These are phyloP conservation scores for Perca flavescens DNA, from an alignment of 2,113 vertebrate species.

Conservation along the genomic window DNA sequence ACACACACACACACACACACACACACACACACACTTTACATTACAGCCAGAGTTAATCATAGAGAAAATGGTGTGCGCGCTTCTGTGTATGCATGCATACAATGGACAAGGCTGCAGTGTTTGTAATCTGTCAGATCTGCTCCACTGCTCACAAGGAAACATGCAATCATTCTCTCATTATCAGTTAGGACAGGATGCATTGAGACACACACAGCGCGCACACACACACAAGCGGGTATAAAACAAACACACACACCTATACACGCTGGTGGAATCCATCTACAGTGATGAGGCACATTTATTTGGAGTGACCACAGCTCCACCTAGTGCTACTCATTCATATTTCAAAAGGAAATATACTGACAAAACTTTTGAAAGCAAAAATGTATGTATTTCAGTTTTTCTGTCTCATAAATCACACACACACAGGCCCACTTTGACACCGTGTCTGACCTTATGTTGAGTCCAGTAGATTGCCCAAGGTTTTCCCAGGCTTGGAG, in stretches of 20 bases:
- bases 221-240: constrained; percentile 30
- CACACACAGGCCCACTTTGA: background rate
- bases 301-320: constrained; percentile 54
- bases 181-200: constrained; percentile 49
- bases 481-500: constrained; percentile 92
- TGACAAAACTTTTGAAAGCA: background rate
- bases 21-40: constrained; percentile 30
- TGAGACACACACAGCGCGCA: constrained; percentile 40
- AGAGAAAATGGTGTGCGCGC: background rate
- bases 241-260: constrained; percentile 18
- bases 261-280: constrained; percentile 31
- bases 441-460: constrained; percentile 86
- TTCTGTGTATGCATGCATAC: constrained; percentile 10
- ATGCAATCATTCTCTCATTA: constrained; percentile 71
- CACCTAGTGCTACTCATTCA: constrained; percentile 45
- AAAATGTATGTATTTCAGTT: background rate
- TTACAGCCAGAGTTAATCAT: constrained; percentile 48
- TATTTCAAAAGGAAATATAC: background rate
- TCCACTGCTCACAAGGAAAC: constrained; percentile 58
- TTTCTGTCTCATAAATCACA: background rate
- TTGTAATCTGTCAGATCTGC: constrained; percentile 61
- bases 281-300: constrained; percentile 45
- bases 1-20: constrained; percentile 1
- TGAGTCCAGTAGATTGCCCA: constrained; percentile 90
- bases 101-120: constrained; percentile 39